These are phyloP conservation scores for Drosophila varians DNA, from an alignment of 1,140 invertebrate species.

Conservation along the genomic window DNA sequence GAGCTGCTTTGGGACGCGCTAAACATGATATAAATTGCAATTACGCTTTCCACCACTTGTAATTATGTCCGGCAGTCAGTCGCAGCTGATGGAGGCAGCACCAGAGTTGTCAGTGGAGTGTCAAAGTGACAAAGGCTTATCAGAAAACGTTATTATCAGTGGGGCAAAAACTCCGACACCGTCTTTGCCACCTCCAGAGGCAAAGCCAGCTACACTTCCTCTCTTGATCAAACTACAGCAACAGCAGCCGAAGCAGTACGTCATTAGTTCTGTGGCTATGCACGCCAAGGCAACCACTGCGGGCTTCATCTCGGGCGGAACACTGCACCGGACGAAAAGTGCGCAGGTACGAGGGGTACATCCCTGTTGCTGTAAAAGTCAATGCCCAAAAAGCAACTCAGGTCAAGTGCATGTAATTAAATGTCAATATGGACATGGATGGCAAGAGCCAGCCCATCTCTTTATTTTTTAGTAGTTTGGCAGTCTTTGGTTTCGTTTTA, in stretches of 20 bases:
- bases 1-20: neutral
- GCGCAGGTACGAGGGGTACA: slow-evolving; percentile 53
- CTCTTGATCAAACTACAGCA: slow-evolving; percentile 36
- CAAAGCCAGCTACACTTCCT: slow-evolving; percentile 31
- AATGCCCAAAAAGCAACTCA: neutral
- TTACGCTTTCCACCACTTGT: slow-evolving; percentile 23
- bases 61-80: slow-evolving; percentile 63
- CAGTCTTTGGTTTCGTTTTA: no score
- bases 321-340: slow-evolving; percentile 64
- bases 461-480: no score
- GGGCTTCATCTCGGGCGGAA: slow-evolving; percentile 63
- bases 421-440: slow-evolving; percentile 19
- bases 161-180: slow-evolving; percentile 46
- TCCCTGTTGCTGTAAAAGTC: neutral
- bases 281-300: slow-evolving; percentile 73
- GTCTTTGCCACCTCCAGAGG: neutral
- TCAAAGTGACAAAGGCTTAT: slow-evolving; percentile 73
- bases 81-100: slow-evolving; percentile 8
- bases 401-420: slow-evolving; percentile 22
- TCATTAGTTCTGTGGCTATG: slow-evolving; percentile 75
- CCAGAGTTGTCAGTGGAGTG: slow-evolving; percentile 59
- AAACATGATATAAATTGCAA: slow-evolving; percentile 54
- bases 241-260: slow-evolving; percentile 60
- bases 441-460: neutral
- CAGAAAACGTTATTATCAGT: slow-evolving; percentile 80